Evolutionary conservation across 2,113 vertebrate species (phyloP).

Genomic region (Pitta sordida): DNA sequence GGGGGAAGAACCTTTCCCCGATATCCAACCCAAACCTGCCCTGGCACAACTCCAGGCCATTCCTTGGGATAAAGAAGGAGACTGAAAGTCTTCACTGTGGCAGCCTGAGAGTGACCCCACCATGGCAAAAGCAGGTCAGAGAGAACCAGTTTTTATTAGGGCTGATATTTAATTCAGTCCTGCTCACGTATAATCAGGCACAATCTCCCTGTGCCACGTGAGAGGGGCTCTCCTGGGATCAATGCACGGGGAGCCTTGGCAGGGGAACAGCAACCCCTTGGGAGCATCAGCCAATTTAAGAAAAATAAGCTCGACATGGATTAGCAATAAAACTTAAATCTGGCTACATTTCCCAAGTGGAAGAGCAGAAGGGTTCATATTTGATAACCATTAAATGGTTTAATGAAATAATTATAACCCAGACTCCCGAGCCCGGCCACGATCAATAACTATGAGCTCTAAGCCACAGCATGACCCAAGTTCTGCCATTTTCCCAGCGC

Average conservation of each 20-base stretch:
- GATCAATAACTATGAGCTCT: slow-evolving; percentile 71
- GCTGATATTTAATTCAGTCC: background rate
- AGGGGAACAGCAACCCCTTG: background rate
- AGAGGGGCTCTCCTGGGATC: background rate
- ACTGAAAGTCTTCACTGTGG: fast-evolving
- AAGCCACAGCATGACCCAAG: slow-evolving; percentile 28
- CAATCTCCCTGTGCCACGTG: fast-evolving
- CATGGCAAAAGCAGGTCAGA: fast-evolving
- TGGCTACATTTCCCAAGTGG: background rate
- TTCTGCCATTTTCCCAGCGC: slow-evolving; percentile 60
- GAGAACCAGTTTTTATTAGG: background rate
- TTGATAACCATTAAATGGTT: slow-evolving; percentile 77
- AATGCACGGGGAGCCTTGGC: background rate
- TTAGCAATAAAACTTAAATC: background rate
- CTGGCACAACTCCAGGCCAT: fast-evolving
- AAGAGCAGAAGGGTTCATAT: slow-evolving; percentile 66
- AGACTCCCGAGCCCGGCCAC: slow-evolving; percentile 50
- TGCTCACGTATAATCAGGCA: fast-evolving
- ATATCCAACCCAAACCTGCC: fast-evolving
- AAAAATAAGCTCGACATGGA: background rate
- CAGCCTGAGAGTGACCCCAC: background rate
- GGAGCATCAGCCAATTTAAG: background rate
- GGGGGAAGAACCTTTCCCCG: background rate
- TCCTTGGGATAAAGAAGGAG: background rate
- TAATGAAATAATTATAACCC: slow-evolving; percentile 82